Base-by-base conservation (phyloP, 2,797 vertebrate genomes). In the Philypnodon macrostomus region DNA sequence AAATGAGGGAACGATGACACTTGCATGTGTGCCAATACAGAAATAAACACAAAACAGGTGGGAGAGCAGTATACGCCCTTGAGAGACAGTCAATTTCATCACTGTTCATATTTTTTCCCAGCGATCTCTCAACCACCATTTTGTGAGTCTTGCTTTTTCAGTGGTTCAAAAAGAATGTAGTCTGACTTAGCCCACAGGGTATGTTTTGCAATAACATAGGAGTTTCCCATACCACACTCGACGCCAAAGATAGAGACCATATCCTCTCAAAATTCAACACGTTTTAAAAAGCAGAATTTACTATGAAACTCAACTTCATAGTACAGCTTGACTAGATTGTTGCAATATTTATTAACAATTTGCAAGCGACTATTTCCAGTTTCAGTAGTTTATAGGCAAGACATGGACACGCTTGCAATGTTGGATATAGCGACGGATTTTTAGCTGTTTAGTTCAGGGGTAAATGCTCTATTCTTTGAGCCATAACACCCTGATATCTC, bases 41-140 rank as follows among this genome's bases (percentile, higher is more conserved):
- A 61, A 80, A 86, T 80, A 60, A 81, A 87, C 80, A 70, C 67
- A 70, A 86, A 85, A 78, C 85, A 85, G 79, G 78, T 85, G 83
- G 74, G 37, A 40, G 68, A 55, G 62, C 26, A 30, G 66, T 55
- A 56, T 56, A 59, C 62, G 11, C 39, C 36, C 65, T 21, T 67
- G 16, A 19, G 66, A 73, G 66, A 83, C 63, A 44, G 55, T 58
- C 52, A 34, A 42, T 77, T 79, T 73, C 61, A 58, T 67, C 12
- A 4, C 57, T 53, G 50, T 72, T 67, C 61, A 64, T 67, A 48
- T 60, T 60, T 62, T 67, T 68, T 62, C 58, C 68, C 21, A 17
- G 4, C 29, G 39, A 55, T 75, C 66, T 58, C 12, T 32, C 33
- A 41, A 33, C 29, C 44, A 26, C 46, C n/a, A 53, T 67, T 58